Base-by-base conservation (phyloP, 23 tunicate genomes). In the Phallusia fumigata region DNA sequence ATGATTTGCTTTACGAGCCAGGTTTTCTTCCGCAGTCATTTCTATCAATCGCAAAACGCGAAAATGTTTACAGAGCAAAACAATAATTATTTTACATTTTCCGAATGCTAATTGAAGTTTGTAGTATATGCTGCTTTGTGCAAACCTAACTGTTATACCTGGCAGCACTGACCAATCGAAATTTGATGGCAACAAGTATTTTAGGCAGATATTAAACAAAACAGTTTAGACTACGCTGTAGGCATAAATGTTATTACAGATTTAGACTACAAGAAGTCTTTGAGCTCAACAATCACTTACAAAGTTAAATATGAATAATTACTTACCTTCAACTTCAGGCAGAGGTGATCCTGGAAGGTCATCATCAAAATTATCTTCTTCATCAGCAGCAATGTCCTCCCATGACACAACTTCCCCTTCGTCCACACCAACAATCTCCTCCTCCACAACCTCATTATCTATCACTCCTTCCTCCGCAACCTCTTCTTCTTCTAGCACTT, bases 361-460 rank as follows among this genome's bases (percentile, higher is more conserved):
- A 58, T 58, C 69, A 58, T 58, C 69, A 58, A 58, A 58, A 58
- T 58, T 58, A 58, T 58, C 69, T 58, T 78, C 64, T 35, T 84
- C 82, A 19, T 76, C 87, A 12, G 89, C 84, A 34, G 79, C 82
- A 32, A 90, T 79, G 32, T 80, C 89, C 73, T 90, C 88, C 88
- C 84, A 81, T 34, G 95, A 85, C 58, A 86, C 81, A 18, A 85
- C 85, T 31, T 86, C 90, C 19, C 73, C 96, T 26, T 82, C 87
- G 73, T 81, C 86, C 84, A 85, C 78, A 16, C 81, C 89, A 0
- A 84, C 88, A 32, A 84, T 84, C 69, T 80, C 85, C 73, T 89
- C 94, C 74, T 89, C 88, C 50, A 84, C 88, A 69, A 81, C 78
- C 8, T 78, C 81, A 0, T 78, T 49, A 8, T 28, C 69, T 28